These are phyloP conservation scores for Aleiodes sp. DNA, from an alignment of 1,140 invertebrate genomes.

Conservation along the genomic window DNA sequence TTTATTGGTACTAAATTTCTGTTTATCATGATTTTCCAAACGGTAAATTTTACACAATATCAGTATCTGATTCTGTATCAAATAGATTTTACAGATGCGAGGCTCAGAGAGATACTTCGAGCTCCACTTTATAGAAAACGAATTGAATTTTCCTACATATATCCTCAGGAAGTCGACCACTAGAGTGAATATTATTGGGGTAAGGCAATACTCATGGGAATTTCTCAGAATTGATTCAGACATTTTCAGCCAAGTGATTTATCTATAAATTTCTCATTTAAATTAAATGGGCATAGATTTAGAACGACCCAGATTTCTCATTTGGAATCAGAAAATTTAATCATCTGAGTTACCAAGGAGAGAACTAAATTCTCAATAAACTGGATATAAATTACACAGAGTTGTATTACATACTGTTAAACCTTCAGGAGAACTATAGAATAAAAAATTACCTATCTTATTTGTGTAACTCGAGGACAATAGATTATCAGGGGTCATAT, in stretches of 20 bases:
- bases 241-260: not conserved
- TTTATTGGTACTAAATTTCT: not conserved
- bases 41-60: not conserved
- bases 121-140: not conserved
- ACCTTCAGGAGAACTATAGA: not conserved
- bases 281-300: no score
- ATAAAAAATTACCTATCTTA: not conserved
- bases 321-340: no score
- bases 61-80: not conserved
- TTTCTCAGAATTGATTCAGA: not conserved
- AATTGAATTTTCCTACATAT: not conserved
- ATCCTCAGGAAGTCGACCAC: not conserved
- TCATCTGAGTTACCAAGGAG: not conserved
- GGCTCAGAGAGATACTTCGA: no score
- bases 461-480: not conserved
- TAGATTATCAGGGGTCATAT: not conserved
- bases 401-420: not conserved
- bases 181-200: not conserved
- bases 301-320: no score
- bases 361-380: not conserved
- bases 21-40: not conserved
- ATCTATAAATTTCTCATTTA: no score
- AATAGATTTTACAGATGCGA: not conserved
- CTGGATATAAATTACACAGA: not conserved
- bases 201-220: not conserved